These are phyloP conservation scores for Parthenolecanium corni DNA, from an alignment of 2,888 invertebrate species.

Conservation along the genomic window DNA sequence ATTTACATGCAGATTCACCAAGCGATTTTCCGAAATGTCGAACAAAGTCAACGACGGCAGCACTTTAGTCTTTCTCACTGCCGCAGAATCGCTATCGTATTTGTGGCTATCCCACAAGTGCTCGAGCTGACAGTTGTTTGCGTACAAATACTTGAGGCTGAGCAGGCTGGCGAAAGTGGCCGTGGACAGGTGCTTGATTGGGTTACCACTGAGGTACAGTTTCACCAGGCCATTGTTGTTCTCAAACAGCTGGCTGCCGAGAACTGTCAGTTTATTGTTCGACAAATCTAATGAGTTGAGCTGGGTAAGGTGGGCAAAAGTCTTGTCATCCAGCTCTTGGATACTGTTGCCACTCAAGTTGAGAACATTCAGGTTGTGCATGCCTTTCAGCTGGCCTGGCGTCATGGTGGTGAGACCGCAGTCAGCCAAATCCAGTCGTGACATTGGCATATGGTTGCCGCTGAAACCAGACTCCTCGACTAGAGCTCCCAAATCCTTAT, in stretches of 20 bases:
- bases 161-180: conserved; percentile 53
- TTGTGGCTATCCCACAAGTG: conserved; percentile 47
- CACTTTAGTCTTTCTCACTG: conserved; percentile 44
- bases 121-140: conserved; percentile 56
- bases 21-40: conserved; percentile 49
- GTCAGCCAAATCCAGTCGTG: conserved; percentile 59
- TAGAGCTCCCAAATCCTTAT: conserved; percentile 31
- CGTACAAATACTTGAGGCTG: conserved; percentile 53
- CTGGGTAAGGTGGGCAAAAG: conserved; percentile 43
- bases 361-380: conserved; percentile 56
- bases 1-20: conserved; percentile 38
- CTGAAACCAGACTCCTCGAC: conserved; percentile 32
- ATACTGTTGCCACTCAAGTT: conserved; percentile 53
- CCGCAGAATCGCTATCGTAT: conserved; percentile 30
- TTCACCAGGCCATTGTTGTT: conserved; percentile 53
- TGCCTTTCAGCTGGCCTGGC: conserved; percentile 54
- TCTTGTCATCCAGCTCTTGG: conserved; percentile 46
- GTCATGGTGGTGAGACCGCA: conserved; percentile 55
- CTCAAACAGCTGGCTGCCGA: conserved; percentile 53
- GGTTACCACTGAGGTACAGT: conserved; percentile 61
- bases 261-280: conserved; percentile 51
- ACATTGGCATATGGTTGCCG: conserved; percentile 47
- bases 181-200: conserved; percentile 52
- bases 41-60: conserved; percentile 44
- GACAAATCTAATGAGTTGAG: conserved; percentile 60